Conservation (phyloP, 1,140 invertebrate species). For the Drosophila varians region DNA sequence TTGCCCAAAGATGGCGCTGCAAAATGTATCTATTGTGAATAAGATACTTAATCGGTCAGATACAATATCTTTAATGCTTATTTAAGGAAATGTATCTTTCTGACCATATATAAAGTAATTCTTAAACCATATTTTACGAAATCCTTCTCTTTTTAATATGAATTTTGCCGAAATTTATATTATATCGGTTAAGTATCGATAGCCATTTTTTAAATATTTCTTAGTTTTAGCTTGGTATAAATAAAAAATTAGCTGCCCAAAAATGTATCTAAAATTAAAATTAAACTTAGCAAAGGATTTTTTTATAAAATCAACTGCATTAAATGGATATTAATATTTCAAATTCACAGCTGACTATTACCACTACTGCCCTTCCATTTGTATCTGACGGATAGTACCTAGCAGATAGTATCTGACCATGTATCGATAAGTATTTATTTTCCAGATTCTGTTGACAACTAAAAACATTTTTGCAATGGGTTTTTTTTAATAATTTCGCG, state of each 20-base stretch:
- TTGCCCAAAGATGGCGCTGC: too few relatives aligned
- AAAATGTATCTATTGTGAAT: too few relatives aligned
- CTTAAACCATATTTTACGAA: too few relatives aligned
- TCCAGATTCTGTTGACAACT: slow-evolving; percentile 35
- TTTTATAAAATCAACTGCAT: background rate
- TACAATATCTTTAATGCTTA: too few relatives aligned
- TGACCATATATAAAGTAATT: too few relatives aligned
- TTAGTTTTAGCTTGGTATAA: too few relatives aligned
- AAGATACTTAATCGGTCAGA: too few relatives aligned
- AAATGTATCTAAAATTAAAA: background rate
- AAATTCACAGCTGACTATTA: background rate
- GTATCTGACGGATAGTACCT: background rate
- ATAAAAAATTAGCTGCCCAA: background rate
- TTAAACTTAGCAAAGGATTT: too few relatives aligned
- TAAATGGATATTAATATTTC: background rate
- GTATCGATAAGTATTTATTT: slow-evolving; percentile 1
- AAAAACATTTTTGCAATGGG: slow-evolving; percentile 62
- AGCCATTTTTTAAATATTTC: background rate
- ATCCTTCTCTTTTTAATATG: too few relatives aligned
- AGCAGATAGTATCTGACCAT: background rate
- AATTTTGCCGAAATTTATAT: background rate
- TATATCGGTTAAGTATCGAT: background rate
- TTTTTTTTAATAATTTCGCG: slow-evolving; percentile 49
- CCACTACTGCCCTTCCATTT: background rate
- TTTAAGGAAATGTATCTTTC: too few relatives aligned